A percentile compares a stretch with the other conserved stretches of the same genome.
phyloP scores from a whole-genome alignment of 2,888 invertebrate species.

The Acleris cristana region DNA sequence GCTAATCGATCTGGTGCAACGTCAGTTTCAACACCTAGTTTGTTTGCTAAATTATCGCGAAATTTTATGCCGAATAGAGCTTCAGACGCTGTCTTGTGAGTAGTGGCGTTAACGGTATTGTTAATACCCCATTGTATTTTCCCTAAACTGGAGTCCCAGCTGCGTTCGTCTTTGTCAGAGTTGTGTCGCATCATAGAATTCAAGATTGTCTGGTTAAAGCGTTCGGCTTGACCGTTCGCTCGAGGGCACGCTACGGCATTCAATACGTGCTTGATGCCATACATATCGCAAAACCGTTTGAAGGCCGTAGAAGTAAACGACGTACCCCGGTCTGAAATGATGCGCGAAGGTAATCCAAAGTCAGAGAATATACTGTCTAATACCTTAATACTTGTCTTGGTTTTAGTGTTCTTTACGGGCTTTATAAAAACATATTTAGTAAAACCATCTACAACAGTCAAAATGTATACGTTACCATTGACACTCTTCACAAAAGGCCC shows the following conservation, averaged over 20 bases:
- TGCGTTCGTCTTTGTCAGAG: conserved; percentile 21
- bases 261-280: neutral
- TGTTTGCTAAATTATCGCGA: too few relatives aligned
- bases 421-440: conserved; percentile 29
- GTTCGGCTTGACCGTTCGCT: conserved; percentile 4
- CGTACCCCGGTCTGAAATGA: neutral
- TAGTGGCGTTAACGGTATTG: too few relatives aligned
- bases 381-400: conserved; percentile 11
- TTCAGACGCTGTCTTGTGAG: too few relatives aligned
- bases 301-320: neutral
- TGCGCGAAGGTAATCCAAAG: conserved; percentile 33
- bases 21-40: too few relatives aligned
- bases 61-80: too few relatives aligned
- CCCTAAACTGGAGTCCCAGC: conserved; percentile 38
- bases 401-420: conserved; percentile 24
- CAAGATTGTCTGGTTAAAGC: neutral
- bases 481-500: conserved; percentile 36
- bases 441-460: conserved; percentile 30
- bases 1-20: too few relatives aligned
- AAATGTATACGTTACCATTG: conserved; percentile 28
- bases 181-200: neutral
- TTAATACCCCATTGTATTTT: too few relatives aligned
- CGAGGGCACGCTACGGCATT: conserved; percentile 6
- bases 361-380: conserved; percentile 31
- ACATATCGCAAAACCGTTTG: neutral